Conservation (phyloP, 2,888 invertebrate genomes). For the Melitaea athalia region DNA sequence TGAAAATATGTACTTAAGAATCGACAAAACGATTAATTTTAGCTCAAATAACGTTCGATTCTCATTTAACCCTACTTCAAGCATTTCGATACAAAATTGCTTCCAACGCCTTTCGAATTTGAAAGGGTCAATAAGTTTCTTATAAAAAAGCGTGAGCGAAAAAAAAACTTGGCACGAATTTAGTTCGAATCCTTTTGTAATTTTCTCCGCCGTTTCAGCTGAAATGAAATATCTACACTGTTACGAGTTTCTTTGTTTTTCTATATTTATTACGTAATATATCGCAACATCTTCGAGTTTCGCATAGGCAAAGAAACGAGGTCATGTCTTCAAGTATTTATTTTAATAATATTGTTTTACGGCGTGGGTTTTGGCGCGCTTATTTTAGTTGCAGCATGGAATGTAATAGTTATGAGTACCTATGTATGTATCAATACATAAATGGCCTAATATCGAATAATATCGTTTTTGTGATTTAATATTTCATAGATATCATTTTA, state of each 20-base stretch:
- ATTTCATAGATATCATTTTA: no score
- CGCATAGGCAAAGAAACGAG: neutral
- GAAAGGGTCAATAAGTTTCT: conserved; percentile 54
- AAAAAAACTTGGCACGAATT: conserved; percentile 33
- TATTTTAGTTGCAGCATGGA: no score
- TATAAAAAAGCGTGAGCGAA: conserved; percentile 43
- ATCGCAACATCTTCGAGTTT: neutral
- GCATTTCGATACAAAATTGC: conserved; percentile 52
- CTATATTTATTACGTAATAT: conserved; percentile 8
- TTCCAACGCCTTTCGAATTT: conserved; percentile 46
- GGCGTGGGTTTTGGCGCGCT: no score
- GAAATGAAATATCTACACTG: conserved; percentile 22
- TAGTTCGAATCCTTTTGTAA: conserved; percentile 28
- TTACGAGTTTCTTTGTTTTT: neutral
- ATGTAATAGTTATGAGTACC: no score
- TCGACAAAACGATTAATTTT: conserved; percentile 40
- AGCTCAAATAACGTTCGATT: conserved; percentile 41
- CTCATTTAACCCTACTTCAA: conserved; percentile 44
- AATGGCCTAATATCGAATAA: no score
- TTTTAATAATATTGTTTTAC: neutral
- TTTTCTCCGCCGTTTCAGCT: conserved; percentile 19
- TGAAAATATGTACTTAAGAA: neutral
- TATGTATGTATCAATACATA: no score
- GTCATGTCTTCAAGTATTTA: neutral
- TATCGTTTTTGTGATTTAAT: no score